Percentiles rank a stretch among this genome's conserved stretches.
These are phyloP conservation scores for Oncorhynchus nerka DNA, from an alignment of 2,113 vertebrate species.

Conservation along the genomic window DNA sequence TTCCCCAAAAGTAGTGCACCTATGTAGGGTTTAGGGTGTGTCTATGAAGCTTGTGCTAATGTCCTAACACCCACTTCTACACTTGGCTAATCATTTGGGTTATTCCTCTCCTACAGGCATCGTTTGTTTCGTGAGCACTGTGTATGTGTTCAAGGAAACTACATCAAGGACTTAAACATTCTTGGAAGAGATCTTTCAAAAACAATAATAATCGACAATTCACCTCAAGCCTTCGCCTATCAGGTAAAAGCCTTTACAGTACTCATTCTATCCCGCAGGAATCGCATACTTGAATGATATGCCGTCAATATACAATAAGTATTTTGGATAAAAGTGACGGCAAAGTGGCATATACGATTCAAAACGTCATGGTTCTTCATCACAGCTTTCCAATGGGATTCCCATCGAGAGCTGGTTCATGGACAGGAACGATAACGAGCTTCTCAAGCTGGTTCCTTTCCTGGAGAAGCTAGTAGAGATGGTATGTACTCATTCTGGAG, in stretches of 20 bases:
- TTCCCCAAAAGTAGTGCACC: too few relatives aligned
- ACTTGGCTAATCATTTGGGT: not conserved
- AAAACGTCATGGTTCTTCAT: not conserved
- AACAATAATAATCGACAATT: conserved; percentile 99
- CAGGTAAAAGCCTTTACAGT: conserved; percentile 78
- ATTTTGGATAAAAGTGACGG: not conserved
- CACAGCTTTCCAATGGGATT: conserved; percentile 96
- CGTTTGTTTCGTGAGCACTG: conserved; percentile 99
- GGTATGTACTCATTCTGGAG: conserved; percentile 69
- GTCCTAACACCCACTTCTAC: not conserved
- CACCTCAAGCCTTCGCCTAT: conserved; percentile 99
- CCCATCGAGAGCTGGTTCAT: conserved; percentile 99
- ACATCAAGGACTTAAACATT: conserved; percentile 99
- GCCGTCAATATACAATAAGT: too few relatives aligned
- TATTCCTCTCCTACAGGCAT: conserved; percentile 74
- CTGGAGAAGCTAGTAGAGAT: conserved; percentile 98
- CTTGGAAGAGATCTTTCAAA: conserved; percentile 98
- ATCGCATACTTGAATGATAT: too few relatives aligned
- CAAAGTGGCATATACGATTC: not conserved
- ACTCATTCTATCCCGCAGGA: too few relatives aligned
- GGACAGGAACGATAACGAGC: conserved; percentile 98
- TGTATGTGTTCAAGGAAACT: conserved; percentile 98
- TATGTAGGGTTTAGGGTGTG: too few relatives aligned
- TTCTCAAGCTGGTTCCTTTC: conserved; percentile 98
- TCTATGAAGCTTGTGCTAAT: too few relatives aligned